phyloP scores from a whole-genome alignment of 53 echinoderm and acorn worm genomes.

The Mesocentrotus franciscanus region DNA sequence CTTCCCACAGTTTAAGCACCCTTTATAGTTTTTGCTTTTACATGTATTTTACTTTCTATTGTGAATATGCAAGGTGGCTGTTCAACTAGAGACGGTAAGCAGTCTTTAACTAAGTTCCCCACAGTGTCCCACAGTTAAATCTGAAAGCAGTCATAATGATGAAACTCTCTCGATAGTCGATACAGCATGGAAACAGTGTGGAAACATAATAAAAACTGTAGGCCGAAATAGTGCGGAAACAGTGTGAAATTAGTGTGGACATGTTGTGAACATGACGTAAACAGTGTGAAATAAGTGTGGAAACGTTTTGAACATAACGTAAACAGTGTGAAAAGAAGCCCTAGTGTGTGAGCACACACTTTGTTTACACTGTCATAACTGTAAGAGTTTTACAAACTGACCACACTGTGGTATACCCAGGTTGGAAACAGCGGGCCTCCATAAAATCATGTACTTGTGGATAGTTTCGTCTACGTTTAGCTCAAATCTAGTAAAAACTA shows the following conservation, averaged over 20 bases:
- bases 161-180: not conserved
- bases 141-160: not conserved
- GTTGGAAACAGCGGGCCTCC: no score
- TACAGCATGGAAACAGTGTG: not conserved
- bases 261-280: not conserved
- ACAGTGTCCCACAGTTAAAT: not conserved
- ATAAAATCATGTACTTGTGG: no score
- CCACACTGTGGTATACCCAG: no score
- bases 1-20: slow-evolving; percentile 45
- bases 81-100: not conserved
- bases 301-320: not conserved
- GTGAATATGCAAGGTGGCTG: not conserved
- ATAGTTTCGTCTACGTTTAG: no score
- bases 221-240: no score
- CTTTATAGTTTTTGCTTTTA: not conserved
- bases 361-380: no score
- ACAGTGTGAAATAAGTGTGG: not conserved
- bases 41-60: not conserved
- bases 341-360: no score
- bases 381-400: no score
- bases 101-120: not conserved
- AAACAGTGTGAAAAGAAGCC: no score
- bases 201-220: not conserved
- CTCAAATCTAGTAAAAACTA: no score
- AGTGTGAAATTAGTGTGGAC: not conserved